A percentile compares a stretch with the other conserved stretches of the same genome.
These are phyloP conservation scores for Hypomesus transpacificus DNA, from an alignment of 2,113 vertebrate species.

Conservation along the genomic window DNA sequence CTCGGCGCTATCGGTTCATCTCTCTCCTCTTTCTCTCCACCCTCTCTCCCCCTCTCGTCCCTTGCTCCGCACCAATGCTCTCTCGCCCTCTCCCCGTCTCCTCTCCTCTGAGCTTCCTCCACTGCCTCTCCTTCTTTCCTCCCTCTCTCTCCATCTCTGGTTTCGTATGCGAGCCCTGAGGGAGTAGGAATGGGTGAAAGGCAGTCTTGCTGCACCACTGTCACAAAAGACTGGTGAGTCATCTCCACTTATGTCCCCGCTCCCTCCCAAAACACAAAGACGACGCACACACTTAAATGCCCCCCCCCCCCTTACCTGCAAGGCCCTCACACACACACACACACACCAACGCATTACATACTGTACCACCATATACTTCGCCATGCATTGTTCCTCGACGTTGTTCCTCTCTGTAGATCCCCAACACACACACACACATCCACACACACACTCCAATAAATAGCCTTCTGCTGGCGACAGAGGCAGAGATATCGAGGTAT, in stretches of 20 bases:
- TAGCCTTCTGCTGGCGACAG: slow-evolving; percentile 37
- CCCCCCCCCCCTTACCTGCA: slow-evolving; percentile 50
- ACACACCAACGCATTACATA: neutral
- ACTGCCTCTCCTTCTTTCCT: slow-evolving; percentile 42
- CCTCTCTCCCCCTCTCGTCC: slow-evolving; percentile 40
- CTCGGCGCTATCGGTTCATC: neutral
- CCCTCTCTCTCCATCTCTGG: slow-evolving; percentile 58
- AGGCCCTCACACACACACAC: slow-evolving; percentile 48
- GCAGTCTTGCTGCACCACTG: slow-evolving; percentile 67
- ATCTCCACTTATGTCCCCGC: slow-evolving; percentile 68
- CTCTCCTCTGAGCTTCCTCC: slow-evolving; percentile 40
- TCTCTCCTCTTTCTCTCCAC: neutral
- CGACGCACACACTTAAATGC: slow-evolving; percentile 54
- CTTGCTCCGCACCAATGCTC: neutral
- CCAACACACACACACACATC: neutral
- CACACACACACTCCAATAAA: slow-evolving; percentile 11
- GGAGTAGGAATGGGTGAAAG: slow-evolving; percentile 62
- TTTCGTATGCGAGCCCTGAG: slow-evolving; percentile 62
- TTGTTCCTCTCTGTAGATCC: neutral
- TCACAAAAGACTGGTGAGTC: slow-evolving; percentile 72
- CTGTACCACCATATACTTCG: neutral
- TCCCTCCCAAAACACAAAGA: slow-evolving; percentile 56
- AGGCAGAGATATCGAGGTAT: slow-evolving; percentile 33
- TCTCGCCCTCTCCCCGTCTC: slow-evolving; percentile 32
- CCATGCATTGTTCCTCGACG: neutral